These are phyloP conservation scores for Penaeus japonicus DNA, from an alignment of 1,140 invertebrate species.

Conservation along the genomic window DNA sequence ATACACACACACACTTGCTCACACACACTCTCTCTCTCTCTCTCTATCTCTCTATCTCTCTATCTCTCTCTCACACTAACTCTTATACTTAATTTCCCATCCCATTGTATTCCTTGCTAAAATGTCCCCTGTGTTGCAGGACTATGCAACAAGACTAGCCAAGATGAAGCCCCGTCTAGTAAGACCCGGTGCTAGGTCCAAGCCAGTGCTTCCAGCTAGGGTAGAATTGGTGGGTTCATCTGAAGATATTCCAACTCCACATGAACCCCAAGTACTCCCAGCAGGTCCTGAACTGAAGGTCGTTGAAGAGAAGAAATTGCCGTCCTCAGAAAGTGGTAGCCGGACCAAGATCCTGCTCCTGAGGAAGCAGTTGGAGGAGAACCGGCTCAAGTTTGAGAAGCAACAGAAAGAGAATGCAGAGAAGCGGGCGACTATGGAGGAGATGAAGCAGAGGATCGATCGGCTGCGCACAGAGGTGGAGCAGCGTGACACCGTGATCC, in stretches of 20 bases:
- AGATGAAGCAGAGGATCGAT: conserved; percentile 61
- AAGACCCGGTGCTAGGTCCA: conserved; percentile 61
- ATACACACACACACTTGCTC: too few species aligned
- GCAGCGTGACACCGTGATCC: conserved; percentile 50
- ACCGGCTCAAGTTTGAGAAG: conserved; percentile 60
- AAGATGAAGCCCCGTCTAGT: conserved; percentile 64
- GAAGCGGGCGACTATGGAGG: conserved; percentile 61
- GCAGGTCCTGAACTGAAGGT: background rate
- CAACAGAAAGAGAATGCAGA: conserved; percentile 59
- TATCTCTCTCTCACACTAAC: too few species aligned
- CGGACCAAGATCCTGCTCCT: conserved; percentile 52
- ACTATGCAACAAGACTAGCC: conserved; percentile 64
- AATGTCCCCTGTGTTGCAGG: conserved; percentile 60
- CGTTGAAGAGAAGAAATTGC: conserved; percentile 37
- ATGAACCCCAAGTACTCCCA: background rate
- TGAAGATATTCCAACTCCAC: background rate
- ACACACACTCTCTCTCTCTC: too few species aligned
- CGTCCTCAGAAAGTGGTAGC: conserved; percentile 47
- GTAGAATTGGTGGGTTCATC: conserved; percentile 14
- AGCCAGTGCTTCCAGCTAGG: conserved; percentile 60
- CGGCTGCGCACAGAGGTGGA: conserved; percentile 52
- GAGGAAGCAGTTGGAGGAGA: conserved; percentile 62
- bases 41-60: too few species aligned
- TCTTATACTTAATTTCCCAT: too few species aligned
- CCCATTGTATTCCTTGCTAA: too few species aligned